These are phyloP conservation scores for Heliconius ismenius DNA, from an alignment of 2,888 invertebrate species.

Conservation along the genomic window DNA sequence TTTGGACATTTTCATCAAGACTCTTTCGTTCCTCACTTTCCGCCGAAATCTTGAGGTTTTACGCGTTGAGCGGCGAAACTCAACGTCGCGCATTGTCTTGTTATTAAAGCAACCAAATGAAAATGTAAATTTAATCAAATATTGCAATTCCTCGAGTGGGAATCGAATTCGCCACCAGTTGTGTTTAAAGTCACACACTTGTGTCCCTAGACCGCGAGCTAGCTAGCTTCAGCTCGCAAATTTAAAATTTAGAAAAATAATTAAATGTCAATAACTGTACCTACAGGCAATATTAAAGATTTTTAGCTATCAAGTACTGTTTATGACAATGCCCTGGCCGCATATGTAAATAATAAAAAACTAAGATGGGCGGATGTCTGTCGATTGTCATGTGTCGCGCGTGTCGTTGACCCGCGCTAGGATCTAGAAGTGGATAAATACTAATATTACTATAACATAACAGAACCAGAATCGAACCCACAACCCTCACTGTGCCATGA, in stretches of 20 bases:
- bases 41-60: not conserved
- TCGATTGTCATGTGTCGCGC: constrained; percentile 59
- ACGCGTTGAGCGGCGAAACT: too few relatives aligned
- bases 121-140: too few relatives aligned
- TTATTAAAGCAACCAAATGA: too few relatives aligned
- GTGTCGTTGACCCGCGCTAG: constrained; percentile 57
- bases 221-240: too few relatives aligned
- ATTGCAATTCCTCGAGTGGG: too few relatives aligned
- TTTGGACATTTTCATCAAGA: not conserved
- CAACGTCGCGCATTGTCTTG: too few relatives aligned
- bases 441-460: not conserved
- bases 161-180: too few relatives aligned
- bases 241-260: not conserved
- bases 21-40: not conserved
- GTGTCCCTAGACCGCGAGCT: too few relatives aligned
- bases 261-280: not conserved
- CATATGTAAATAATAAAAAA: constrained; percentile 60
- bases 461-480: not conserved
- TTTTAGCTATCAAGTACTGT: constrained; percentile 34
- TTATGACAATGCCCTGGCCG: constrained; percentile 32
- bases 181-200: too few relatives aligned
- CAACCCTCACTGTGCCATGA: too few relatives aligned
- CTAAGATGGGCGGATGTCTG: constrained; percentile 58
- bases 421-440: constrained; percentile 50
- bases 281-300: constrained; percentile 28